Base-by-base conservation (phyloP, 2,888 invertebrate species). In the Eupithecia exiguata region DNA sequence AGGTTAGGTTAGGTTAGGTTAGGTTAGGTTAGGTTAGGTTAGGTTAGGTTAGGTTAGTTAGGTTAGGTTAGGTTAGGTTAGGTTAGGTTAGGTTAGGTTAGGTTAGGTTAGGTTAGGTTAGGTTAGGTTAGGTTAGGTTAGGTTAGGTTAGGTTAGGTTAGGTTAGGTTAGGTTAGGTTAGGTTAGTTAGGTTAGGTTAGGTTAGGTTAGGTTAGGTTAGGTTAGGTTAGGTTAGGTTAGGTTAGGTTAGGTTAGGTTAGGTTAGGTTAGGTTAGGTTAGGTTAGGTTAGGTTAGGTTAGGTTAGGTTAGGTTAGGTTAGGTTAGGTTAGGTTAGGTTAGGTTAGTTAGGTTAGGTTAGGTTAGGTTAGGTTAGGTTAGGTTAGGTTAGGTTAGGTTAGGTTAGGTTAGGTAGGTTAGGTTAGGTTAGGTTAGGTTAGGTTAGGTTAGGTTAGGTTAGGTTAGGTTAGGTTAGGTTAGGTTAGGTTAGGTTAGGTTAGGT, bases 381-480 rank as follows among this genome's bases (percentile, higher is more conserved):
- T 36, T 36, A 36, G 35, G 35, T 36, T 36, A 36, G 35, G 35
- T 36, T 36, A 36, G 35, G 35, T 71, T 71, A 63, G 63, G 63
- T 63, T 63, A 65, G 65, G 65, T 65, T 65, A 65, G 65, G 65
- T 65, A 65, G 65, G 65, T 65, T 65, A 65, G 65, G 74, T 75
- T 75, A 75, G 75, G 75, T 75, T 75, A 70, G 75, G 75, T 72
- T 72, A 72, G 72, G 75, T 72, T 75, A 72, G 72, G 75, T 72
- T 65, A 72, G 72, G 80, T 74, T 78, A 78, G 77, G 79, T 78
- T 79, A 78, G 78, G 80, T 79, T 80, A 79, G 76, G 80, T 78
- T 78, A 75, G 75, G 79, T 78, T 79, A 78, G 79, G 78, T 79
- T 77, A 78, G 77, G 79, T 79, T 79, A 75, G 78, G 78, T 79